Evolutionary conservation across 2,113 vertebrate species (phyloP).

Genomic region (Chamaetylas fuelleborni): DNA sequence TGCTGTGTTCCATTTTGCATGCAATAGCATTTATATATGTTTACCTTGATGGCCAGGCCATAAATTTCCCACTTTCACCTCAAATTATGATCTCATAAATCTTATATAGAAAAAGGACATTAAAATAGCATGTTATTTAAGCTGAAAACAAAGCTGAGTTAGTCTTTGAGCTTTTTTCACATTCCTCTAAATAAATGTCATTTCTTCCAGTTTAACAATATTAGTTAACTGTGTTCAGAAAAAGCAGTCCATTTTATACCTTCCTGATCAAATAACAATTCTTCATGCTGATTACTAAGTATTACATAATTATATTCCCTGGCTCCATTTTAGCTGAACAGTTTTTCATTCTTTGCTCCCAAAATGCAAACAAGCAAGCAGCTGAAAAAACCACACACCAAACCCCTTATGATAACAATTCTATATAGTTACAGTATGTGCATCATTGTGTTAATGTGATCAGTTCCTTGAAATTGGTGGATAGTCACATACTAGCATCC

Average conservation of each 20-base stretch:
- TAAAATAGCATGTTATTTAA: not conserved
- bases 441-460: not conserved
- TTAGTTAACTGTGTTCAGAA: conserved; percentile 34
- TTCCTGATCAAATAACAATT: conserved; percentile 66
- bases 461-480: not conserved
- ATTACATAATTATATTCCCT: conserved; percentile 44
- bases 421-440: not conserved
- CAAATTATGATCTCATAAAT: not conserved
- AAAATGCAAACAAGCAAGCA: not conserved
- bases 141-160: not conserved
- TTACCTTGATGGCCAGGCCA: not conserved
- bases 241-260: conserved; percentile 33
- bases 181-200: conserved; percentile 44
- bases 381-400: not conserved
- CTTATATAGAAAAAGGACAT: not conserved
- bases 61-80: not conserved
- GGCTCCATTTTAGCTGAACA: conserved; percentile 4
- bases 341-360: conserved; percentile 5
- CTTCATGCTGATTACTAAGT: conserved; percentile 10
- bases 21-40: not conserved
- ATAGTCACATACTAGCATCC: not conserved
- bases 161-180: conserved; percentile 1
- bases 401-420: not conserved
- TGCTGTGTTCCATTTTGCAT: not conserved
- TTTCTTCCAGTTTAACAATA: conserved; percentile 37